phyloP scores from a whole-genome alignment of 2,113 vertebrate species.

The Noctilio leporinus region DNA sequence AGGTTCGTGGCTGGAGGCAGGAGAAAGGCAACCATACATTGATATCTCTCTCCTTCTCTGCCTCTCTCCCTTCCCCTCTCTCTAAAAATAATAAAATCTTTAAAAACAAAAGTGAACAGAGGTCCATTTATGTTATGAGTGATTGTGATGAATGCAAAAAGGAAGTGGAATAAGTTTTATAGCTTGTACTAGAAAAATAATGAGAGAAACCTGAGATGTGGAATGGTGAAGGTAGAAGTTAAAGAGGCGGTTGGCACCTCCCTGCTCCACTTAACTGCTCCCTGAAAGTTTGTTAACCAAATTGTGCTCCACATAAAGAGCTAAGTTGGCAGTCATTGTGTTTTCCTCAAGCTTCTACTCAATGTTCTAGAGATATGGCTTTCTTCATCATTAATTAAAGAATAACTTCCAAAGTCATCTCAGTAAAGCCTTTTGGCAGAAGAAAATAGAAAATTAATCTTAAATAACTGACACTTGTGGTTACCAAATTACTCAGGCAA shows the following conservation, averaged over 20 bases:
- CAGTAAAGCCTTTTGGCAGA: background rate
- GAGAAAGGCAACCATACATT: too few species aligned
- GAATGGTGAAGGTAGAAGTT: background rate
- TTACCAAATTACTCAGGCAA: background rate
- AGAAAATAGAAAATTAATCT: background rate
- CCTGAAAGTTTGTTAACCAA: background rate
- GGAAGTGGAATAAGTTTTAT: background rate
- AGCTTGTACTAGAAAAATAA: background rate
- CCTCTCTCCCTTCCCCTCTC: too few species aligned
- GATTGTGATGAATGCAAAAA: background rate
- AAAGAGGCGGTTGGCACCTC: background rate
- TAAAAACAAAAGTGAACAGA: background rate
- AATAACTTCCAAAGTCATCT: background rate
- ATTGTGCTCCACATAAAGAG: background rate
- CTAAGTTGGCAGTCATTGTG: background rate
- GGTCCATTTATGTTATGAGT: background rate
- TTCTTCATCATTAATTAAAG: background rate
- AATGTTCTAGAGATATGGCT: background rate
- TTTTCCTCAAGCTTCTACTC: background rate
- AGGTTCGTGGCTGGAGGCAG: too few species aligned
- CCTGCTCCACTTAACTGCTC: background rate
- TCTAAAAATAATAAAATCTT: too few species aligned
- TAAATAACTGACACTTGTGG: background rate
- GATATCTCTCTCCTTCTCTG: too few species aligned
- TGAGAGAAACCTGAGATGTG: background rate